phyloP scores from a whole-genome alignment of 64 coral and sea anemone species.

The Trachythela sp. region DNA sequence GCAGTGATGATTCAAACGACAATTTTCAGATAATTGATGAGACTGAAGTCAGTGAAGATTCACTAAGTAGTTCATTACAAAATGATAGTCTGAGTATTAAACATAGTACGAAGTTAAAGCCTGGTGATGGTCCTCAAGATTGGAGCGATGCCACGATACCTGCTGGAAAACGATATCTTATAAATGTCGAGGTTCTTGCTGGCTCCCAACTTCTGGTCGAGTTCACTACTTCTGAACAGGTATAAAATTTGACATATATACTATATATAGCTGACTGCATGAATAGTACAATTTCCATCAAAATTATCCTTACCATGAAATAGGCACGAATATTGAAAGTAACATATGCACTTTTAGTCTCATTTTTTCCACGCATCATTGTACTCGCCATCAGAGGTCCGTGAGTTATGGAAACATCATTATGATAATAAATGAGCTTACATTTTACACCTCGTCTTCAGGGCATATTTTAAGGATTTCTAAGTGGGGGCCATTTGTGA shows the following conservation, averaged over 20 bases:
- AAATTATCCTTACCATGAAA: too few relatives aligned
- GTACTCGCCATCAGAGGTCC: too few relatives aligned
- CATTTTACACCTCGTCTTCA: too few relatives aligned
- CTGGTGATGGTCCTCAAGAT: neutral
- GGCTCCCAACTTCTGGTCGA: neutral
- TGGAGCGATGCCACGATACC: neutral
- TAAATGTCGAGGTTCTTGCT: neutral
- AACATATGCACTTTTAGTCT: neutral
- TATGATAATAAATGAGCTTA: too few relatives aligned
- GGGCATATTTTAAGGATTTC: too few relatives aligned
- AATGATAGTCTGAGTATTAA: slow-evolving; percentile 6
- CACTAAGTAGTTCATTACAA: neutral
- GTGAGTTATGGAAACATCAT: too few relatives aligned
- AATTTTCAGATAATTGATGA: neutral
- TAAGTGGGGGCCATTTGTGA: too few relatives aligned
- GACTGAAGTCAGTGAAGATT: neutral
- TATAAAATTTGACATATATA: too few relatives aligned
- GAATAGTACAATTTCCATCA: too few relatives aligned
- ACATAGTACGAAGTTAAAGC: neutral
- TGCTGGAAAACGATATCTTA: neutral
- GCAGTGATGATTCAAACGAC: neutral
- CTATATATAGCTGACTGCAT: too few relatives aligned
- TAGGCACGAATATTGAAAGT: neutral
- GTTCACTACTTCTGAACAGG: neutral
- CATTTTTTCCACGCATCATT: too few relatives aligned